Evolutionary conservation across 2,888 invertebrate species (phyloP).

Genomic region (Amphipoea lucens): DNA sequence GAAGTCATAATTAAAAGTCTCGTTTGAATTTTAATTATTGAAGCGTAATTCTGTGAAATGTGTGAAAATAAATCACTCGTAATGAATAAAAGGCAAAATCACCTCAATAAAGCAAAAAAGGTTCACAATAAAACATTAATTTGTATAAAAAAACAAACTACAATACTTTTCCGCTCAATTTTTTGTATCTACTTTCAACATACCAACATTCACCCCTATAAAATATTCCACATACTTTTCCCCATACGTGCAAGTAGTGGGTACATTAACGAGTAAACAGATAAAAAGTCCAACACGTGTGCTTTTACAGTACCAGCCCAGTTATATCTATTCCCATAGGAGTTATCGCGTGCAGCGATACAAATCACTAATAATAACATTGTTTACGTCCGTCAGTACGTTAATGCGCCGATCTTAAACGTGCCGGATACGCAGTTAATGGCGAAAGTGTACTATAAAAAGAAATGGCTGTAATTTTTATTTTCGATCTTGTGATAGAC

Average conservation of each 20-base stretch:
- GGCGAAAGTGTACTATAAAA: constrained; percentile 57
- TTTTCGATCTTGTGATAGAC: constrained; percentile 25
- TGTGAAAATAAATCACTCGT: constrained; percentile 19
- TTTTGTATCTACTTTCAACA: constrained; percentile 40
- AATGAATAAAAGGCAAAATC: constrained; percentile 7
- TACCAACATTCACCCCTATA: constrained; percentile 46
- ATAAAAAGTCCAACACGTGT: constrained; percentile 74
- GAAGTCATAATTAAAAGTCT: constrained; percentile 6
- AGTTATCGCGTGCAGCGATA: constrained; percentile 64
- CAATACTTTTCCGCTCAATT: constrained; percentile 4
- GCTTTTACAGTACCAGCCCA: constrained; percentile 66
- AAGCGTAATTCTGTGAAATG: constrained; percentile 6
- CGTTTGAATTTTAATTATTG: constrained; percentile 14
- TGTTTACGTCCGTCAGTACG: constrained; percentile 65
- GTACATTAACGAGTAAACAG: constrained; percentile 61
- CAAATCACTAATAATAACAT: constrained; percentile 70
- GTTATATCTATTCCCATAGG: constrained; percentile 68
- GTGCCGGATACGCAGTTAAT: constrained; percentile 61
- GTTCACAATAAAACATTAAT: constrained; percentile 16
- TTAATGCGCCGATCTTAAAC: constrained; percentile 66
- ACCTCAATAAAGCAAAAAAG: constrained; percentile 10
- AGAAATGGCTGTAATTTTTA: constrained; percentile 41
- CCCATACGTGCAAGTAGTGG: constrained; percentile 43
- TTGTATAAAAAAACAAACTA: constrained; percentile 25
- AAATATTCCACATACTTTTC: constrained; percentile 48